Evolutionary conservation across 2,888 invertebrate species (phyloP).

Genomic region (Criorhina ranunculi): DNA sequence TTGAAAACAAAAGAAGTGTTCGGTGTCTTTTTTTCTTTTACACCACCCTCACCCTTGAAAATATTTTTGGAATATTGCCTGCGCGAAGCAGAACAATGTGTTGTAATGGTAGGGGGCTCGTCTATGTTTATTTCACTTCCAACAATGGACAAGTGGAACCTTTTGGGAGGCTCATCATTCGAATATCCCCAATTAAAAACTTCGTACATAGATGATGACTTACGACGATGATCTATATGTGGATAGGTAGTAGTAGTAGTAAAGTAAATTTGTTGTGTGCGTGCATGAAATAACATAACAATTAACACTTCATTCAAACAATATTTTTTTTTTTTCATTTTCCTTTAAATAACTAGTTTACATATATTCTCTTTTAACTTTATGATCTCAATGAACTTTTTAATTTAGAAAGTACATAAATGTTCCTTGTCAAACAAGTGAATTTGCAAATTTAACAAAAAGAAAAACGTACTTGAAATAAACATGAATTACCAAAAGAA

Average conservation of each 20-base stretch:
- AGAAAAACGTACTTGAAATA: constrained; percentile 47
- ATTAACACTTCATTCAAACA: constrained; percentile 74
- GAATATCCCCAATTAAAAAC: constrained; percentile 88
- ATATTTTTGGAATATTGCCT: constrained; percentile 80
- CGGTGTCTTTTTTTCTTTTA: constrained; percentile 44
- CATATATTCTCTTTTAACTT: constrained; percentile 12
- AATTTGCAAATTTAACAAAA: constrained; percentile 51
- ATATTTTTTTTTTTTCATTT: constrained; percentile 47
- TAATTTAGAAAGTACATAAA: constrained; percentile 44
- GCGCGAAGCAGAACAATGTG: constrained; percentile 80
- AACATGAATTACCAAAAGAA: constrained; percentile 60
- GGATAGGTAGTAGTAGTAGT: constrained; percentile 67
- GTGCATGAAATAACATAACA: constrained; percentile 77
- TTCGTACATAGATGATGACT: constrained; percentile 90
- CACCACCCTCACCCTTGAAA: constrained; percentile 84
- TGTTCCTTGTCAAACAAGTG: constrained; percentile 49
- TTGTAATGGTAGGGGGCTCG: constrained; percentile 80
- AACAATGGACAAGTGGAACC: constrained; percentile 83
- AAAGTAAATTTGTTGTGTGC: constrained; percentile 72
- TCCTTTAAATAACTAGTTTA: constrained; percentile 30
- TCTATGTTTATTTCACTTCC: constrained; percentile 85
- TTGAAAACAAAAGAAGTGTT: constrained; percentile 60
- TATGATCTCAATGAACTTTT: constrained; percentile 30
- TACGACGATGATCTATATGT: constrained; percentile 85
- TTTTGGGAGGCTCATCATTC: constrained; percentile 84